Percentiles rank a stretch among this genome's conserved stretches.
These are phyloP conservation scores for Pantala flavescens DNA, from an alignment of 1,140 invertebrate species.

Conservation along the genomic window DNA sequence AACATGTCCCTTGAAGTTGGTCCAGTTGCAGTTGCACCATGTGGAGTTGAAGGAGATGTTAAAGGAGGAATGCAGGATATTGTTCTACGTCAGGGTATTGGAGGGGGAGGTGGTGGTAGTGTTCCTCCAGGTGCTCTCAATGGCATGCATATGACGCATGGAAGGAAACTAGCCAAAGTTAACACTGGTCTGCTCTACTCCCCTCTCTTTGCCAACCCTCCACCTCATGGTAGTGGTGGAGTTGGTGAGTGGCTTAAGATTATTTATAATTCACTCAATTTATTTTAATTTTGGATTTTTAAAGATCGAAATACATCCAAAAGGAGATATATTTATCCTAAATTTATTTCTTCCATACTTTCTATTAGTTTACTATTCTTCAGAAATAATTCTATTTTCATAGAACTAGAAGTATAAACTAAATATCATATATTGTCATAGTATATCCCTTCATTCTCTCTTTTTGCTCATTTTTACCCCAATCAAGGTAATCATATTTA, in stretches of 20 bases:
- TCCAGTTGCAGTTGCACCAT: slow-evolving; percentile 4
- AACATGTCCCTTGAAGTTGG: not conserved
- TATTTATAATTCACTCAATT: too few relatives aligned
- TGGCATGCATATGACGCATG: not conserved
- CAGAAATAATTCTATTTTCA: too few relatives aligned
- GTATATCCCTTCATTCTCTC: too few relatives aligned
- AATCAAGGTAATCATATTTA: too few relatives aligned
- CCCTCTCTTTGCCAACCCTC: not conserved
- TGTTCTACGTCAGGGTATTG: slow-evolving; percentile 7
- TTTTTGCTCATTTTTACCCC: too few relatives aligned
- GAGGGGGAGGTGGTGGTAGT: not conserved
- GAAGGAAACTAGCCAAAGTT: not conserved
- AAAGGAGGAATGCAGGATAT: slow-evolving; percentile 11
- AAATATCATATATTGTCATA: too few relatives aligned
- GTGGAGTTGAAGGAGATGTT: slow-evolving; percentile 17
- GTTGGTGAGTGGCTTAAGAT: not conserved
- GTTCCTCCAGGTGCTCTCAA: not conserved
- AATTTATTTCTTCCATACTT: too few relatives aligned
- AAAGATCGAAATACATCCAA: too few relatives aligned
- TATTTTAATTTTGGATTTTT: too few relatives aligned
- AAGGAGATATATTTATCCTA: too few relatives aligned
- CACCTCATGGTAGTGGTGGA: not conserved
- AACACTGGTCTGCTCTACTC: not conserved
- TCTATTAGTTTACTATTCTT: too few relatives aligned
- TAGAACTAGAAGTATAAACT: too few relatives aligned